These are phyloP conservation scores for Sinocyclocheilus anophthalmus DNA, from an alignment of 2,113 vertebrate species.

Conservation along the genomic window DNA sequence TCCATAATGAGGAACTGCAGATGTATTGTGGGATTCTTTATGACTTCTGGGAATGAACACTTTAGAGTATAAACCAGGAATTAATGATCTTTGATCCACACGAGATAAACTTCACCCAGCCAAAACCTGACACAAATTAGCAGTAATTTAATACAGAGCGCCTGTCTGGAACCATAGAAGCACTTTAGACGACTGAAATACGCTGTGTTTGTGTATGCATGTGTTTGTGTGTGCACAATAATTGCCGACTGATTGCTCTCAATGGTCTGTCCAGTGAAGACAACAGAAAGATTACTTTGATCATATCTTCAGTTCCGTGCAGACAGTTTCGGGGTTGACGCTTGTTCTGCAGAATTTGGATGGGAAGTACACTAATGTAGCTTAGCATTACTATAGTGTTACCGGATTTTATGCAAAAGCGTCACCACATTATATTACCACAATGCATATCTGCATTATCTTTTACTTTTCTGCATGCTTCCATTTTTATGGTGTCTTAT, in stretches of 20 bases:
- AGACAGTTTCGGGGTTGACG: background rate
- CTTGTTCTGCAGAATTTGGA: background rate
- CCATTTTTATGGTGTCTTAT: background rate
- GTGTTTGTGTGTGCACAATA: background rate
- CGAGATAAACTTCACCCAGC: conserved; percentile 29
- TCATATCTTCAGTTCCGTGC: background rate
- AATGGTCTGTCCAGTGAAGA: conserved; percentile 14
- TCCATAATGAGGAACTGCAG: background rate
- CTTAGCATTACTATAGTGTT: background rate
- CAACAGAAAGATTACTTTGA: background rate
- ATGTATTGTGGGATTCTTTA: conserved; percentile 31
- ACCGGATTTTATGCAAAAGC: background rate
- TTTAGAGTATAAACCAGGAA: conserved; percentile 31
- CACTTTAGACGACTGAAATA: conserved; percentile 19
- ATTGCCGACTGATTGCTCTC: conserved; percentile 14
- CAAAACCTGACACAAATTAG: conserved; percentile 39
- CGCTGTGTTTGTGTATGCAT: background rate
- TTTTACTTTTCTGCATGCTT: background rate
- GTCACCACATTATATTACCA: background rate
- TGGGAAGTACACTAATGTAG: background rate
- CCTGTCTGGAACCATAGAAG: conserved; percentile 31
- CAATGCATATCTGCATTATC: too few relatives aligned
- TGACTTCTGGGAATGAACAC: conserved; percentile 37
- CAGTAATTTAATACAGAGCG: conserved; percentile 37
- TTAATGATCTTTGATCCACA: conserved; percentile 33